A percentile compares a stretch with the other conserved stretches of the same genome.
These are phyloP conservation scores for Zootermopsis nevadensis DNA, from an alignment of 2,888 invertebrate species.

Conservation along the genomic window DNA sequence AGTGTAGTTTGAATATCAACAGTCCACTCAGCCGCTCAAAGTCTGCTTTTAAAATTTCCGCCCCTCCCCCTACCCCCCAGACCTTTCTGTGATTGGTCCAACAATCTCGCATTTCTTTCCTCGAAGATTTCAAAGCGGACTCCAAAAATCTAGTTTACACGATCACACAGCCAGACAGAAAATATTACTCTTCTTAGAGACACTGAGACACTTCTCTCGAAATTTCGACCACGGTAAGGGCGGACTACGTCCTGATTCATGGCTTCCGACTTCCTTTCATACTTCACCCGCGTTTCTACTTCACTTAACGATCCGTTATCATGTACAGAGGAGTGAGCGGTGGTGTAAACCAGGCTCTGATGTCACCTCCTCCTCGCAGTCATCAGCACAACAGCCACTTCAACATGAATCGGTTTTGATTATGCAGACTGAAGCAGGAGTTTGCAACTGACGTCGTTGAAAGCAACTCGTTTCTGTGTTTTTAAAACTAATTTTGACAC, in stretches of 20 bases:
- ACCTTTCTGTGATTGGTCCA: background rate
- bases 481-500: slow-evolving; percentile 38
- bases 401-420: background rate
- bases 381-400: background rate
- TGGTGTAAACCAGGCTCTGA: background rate
- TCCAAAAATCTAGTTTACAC: background rate
- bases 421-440: background rate
- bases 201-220: too few relatives aligned
- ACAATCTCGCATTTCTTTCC: background rate
- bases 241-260: too few relatives aligned
- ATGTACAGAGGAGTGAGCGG: too few relatives aligned
- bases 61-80: too few relatives aligned
- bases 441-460: slow-evolving; percentile 10
- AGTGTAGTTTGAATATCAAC: background rate
- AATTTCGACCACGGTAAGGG: too few relatives aligned
- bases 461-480: background rate
- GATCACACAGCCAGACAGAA: background rate
- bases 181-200: too few relatives aligned
- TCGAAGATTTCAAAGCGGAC: background rate
- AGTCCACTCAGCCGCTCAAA: background rate
- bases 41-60: background rate
- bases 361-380: background rate
- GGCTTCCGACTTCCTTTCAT: too few relatives aligned
- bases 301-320: too few relatives aligned
- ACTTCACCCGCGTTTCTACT: too few relatives aligned